Evolutionary conservation across 2,888 invertebrate species (phyloP).

Genomic region (Xestobium rufovillosum): DNA sequence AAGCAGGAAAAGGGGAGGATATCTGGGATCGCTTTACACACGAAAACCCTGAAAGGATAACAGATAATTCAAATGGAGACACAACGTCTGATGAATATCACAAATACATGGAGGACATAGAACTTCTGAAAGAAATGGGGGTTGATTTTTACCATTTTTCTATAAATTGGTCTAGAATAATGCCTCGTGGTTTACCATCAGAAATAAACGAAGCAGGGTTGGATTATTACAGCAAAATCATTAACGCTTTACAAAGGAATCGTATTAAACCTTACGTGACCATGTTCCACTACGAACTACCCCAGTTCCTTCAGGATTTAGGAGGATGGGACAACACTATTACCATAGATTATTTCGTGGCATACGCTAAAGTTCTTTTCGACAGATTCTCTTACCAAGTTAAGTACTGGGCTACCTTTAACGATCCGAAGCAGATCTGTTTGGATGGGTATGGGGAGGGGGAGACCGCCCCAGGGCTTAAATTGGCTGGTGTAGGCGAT

Average conservation of each 20-base stretch:
- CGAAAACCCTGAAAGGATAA: conserved; percentile 20
- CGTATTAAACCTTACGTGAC: no score
- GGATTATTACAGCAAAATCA: conserved; percentile 66
- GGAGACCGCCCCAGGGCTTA: no score
- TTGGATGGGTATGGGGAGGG: no score
- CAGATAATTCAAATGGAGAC: conserved; percentile 46
- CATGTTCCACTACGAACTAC: no score
- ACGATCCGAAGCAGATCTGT: conserved; percentile 39
- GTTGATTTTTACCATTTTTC: conserved; percentile 63
- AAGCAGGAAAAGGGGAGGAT: conserved; percentile 46
- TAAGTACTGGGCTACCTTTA: conserved; percentile 44
- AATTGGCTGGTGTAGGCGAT: no score
- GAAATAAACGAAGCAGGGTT: conserved; percentile 61
- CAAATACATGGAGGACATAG: conserved; percentile 54
- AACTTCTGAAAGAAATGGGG: conserved; percentile 54
- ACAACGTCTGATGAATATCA: conserved; percentile 63
- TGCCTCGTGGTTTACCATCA: conserved; percentile 61
- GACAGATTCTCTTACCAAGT: conserved; percentile 32
- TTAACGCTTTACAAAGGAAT: no score
- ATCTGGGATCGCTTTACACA: conserved; percentile 47
- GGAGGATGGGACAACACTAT: no score
- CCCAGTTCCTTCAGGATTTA: no score
- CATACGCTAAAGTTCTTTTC: no score
- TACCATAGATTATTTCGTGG: no score
- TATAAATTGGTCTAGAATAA: conserved; percentile 64